Evolutionary conservation across 2,797 vertebrate genomes (phyloP), one percentile per base, ranked within the genome.

Genomic region (Glossophaga mutica): DNA sequence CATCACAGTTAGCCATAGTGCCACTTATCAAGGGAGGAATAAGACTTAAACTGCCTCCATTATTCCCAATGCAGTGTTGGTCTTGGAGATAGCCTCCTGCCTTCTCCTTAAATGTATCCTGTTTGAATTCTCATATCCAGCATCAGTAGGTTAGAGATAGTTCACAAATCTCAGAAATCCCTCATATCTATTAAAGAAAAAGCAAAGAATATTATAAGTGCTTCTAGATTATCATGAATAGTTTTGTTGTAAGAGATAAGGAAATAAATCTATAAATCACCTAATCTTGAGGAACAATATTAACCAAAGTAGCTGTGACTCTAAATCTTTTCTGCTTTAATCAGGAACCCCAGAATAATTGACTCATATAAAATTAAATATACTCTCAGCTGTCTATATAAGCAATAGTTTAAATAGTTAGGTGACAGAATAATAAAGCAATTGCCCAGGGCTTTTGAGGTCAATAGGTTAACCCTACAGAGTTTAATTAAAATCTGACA

Each of bases 401-500:
- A 92, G 73, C 57, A 89, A 29, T 94, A 78, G 79, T 62, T 97
- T 91, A 87, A 79, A 26, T 57, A 90, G 50, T 94, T 81, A 44
- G 59, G 34, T 92, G 78, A 85, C 34, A 79, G 77, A 85, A 87
- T 87, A 92, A 96, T 74, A 85, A 82, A 95, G 44, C 34, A 85
- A 62, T 92, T 93, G 62, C 52, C 82, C 70, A 73, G 37, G 77
- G 76, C 79, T 96, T 87, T 95, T 42, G 87, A 93, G 87, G 84
- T 90, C 78, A 91, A 16, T 55, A 94, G 70, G 93, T 96, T 97
- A 96, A 85, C 71, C 68, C 94, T 96, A 86, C 52, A 96, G 52
- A 87, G 77, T 92, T 94, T 96, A 97, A 97, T 97, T 97, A 96
- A 93, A 95, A 93, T 93, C 73, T 87, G 22, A 57, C 95, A 94